phyloP scores from a whole-genome alignment of 2,113 vertebrate species.

The Hippopotamus amphibius region DNA sequence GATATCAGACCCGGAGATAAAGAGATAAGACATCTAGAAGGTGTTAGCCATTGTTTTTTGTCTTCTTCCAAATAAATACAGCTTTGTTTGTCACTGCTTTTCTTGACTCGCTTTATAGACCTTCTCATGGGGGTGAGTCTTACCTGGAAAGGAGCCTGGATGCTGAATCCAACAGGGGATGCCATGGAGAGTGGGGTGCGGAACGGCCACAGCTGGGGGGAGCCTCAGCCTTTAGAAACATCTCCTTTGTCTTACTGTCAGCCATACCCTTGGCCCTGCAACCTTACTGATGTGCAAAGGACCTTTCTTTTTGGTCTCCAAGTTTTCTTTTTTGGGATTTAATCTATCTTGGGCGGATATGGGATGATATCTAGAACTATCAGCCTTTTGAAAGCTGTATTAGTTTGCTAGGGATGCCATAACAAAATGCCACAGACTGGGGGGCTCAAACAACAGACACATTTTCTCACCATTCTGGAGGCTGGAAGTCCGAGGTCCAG shows the following conservation, averaged over 20 bases:
- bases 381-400: neutral
- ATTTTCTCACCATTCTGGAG: neutral
- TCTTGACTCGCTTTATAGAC: neutral
- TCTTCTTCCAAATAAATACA: slow-evolving; percentile 41
- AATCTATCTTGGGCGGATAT: neutral
- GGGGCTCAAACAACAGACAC: neutral
- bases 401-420: no score
- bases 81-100: slow-evolving; percentile 20
- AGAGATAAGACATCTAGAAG: neutral
- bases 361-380: neutral
- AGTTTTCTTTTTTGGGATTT: neutral
- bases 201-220: neutral
- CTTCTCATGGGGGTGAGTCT: neutral
- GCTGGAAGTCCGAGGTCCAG: no score
- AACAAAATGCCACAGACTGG: neutral
- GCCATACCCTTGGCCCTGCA: rapidly evolving
- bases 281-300: rapidly evolving
- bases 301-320: neutral
- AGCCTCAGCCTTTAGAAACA: neutral
- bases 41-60: slow-evolving; percentile 52
- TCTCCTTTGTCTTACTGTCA: neutral
- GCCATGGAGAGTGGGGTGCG: neutral
- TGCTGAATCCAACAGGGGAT: neutral
- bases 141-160: neutral
- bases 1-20: slow-evolving; percentile 1